A percentile compares a stretch with the other conserved stretches of the same genome.
These are phyloP conservation scores for Gari tellinella DNA, from an alignment of 2,888 invertebrate species.

Conservation along the genomic window DNA sequence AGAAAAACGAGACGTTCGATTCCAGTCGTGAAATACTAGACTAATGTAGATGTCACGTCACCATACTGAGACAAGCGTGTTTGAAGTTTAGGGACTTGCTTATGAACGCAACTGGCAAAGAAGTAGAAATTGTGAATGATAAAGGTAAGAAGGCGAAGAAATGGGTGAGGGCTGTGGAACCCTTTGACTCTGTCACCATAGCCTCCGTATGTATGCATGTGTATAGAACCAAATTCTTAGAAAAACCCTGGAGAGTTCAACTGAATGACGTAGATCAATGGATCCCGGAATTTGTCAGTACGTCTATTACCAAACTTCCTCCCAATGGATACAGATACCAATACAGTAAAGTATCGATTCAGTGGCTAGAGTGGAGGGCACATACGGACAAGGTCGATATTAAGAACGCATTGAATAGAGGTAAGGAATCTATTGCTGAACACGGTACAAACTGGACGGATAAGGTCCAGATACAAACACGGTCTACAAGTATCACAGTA, in stretches of 20 bases:
- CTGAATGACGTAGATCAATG: conserved; percentile 16
- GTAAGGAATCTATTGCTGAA: conserved; percentile 5
- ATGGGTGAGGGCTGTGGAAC: conserved; percentile 34
- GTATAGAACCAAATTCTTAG: conserved; percentile 33
- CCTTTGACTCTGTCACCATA: conserved; percentile 42
- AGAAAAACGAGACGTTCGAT: conserved; percentile 13
- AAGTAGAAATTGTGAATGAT: conserved; percentile 8
- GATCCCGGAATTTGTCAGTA: conserved; percentile 20
- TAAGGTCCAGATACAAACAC: conserved; percentile 29
- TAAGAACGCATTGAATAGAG: conserved; percentile 28
- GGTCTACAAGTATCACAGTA: conserved; percentile 34
- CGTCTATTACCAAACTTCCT: conserved; percentile 44
- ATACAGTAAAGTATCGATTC: too few relatives aligned
- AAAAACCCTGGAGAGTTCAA: conserved; percentile 41
- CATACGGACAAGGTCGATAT: background rate
- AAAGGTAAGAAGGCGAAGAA: conserved; percentile 18
- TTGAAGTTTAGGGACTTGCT: conserved; percentile 32
- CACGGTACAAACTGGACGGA: conserved; percentile 28
- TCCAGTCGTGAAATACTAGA: conserved; percentile 27
- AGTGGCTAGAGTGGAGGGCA: conserved; percentile 32
- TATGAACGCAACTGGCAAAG: conserved; percentile 14
- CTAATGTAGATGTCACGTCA: conserved; percentile 42
- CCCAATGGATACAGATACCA: conserved; percentile 36
- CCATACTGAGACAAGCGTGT: conserved; percentile 39
- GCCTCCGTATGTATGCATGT: conserved; percentile 37